Percentiles rank a stretch among this genome's conserved stretches.
These are phyloP conservation scores for Yasuhikotakia modesta DNA, from an alignment of 2,797 vertebrate species.

Conservation along the genomic window DNA sequence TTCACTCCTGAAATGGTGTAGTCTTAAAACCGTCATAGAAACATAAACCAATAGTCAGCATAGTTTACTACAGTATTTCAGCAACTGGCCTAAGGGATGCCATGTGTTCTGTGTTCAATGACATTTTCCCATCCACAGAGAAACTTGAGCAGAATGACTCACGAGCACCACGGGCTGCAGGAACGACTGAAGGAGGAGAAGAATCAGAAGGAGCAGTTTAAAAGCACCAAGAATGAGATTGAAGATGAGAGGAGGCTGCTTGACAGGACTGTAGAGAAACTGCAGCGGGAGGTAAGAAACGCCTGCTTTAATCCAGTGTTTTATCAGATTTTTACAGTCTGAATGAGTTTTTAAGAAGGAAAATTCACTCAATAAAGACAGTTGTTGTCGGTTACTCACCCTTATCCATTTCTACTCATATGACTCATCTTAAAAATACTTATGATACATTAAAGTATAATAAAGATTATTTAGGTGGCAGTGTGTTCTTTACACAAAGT, in stretches of 20 bases:
- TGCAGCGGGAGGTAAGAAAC: constrained; percentile 86
- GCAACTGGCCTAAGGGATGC: neutral
- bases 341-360: neutral
- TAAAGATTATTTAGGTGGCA: too few species aligned
- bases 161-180: constrained; percentile 82
- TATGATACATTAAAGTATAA: too few species aligned
- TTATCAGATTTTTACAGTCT: neutral
- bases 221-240: constrained; percentile 86
- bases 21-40: neutral
- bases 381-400: neutral
- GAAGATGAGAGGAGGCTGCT: constrained; percentile 87
- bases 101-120: neutral
- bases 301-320: neutral
- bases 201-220: constrained; percentile 88
- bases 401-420: neutral
- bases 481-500: neutral
- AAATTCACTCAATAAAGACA: neutral
- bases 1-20: neutral
- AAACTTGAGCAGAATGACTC: constrained; percentile 75
- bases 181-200: constrained; percentile 84
- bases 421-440: neutral
- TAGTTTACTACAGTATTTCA: neutral
- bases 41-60: neutral
- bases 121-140: constrained; percentile 71
- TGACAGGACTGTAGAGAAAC: constrained; percentile 88